Conservation (phyloP, 2,797 vertebrate species). For the Silurus lanzhouensis region DNA sequence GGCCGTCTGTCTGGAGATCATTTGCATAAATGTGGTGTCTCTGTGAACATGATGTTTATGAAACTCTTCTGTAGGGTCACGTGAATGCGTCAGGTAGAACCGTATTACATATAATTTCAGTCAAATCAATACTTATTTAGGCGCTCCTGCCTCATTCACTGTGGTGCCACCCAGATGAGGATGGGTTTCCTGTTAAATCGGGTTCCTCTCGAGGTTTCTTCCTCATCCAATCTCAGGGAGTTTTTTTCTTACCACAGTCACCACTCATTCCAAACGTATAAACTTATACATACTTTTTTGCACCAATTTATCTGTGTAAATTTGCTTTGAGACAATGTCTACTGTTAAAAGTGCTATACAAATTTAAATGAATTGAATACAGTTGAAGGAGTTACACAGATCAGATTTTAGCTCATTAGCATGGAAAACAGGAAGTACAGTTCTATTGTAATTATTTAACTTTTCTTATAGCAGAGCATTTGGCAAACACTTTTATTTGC, state of each 20-base stretch:
- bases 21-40: background rate
- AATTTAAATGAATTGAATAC: no score
- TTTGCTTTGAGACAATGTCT: no score
- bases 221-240: no score
- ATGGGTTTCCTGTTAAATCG: no score
- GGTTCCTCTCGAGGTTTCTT: no score
- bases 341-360: no score
- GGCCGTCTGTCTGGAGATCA: background rate
- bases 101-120: background rate
- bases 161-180: no score
- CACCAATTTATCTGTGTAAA: no score
- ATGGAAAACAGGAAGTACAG: conserved; percentile 2
- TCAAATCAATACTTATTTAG: background rate
- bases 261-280: no score
- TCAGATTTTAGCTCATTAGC: background rate
- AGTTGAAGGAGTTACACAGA: background rate
- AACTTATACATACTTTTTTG: no score
- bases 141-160: background rate
- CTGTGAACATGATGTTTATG: background rate
- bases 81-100: no score
- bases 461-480: background rate
- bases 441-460: background rate
- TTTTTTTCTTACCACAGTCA: no score
- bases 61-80: background rate
- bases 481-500: background rate